A percentile compares a stretch with the other conserved stretches of the same genome.
phyloP scores from a whole-genome alignment of 30 jellyfish, hydroid and myxozoan genomes.

The Hydractinia symbiolongicarpus region DNA sequence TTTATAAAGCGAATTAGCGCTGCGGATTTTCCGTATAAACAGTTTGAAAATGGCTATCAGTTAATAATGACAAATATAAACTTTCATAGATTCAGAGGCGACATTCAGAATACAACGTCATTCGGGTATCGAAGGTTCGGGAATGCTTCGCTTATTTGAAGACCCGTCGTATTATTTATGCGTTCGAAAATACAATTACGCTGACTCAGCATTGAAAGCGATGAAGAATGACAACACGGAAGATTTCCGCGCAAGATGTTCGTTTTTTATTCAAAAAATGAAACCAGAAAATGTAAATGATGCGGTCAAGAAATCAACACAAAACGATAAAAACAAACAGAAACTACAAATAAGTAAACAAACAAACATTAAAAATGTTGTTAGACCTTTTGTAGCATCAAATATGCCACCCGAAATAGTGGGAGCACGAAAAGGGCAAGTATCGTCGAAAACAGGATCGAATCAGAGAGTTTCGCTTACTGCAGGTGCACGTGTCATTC shows the following conservation, averaged over 20 bases:
- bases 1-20: too few relatives aligned
- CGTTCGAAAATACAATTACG: conserved; percentile 19
- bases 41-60: too few relatives aligned
- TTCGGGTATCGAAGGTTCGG: conserved; percentile 38
- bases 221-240: conserved; percentile 24
- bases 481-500: too few relatives aligned
- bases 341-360: too few relatives aligned
- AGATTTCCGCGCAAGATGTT: conserved; percentile 28
- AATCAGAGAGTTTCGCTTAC: too few relatives aligned
- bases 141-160: conserved; percentile 22
- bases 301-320: conserved; percentile 26
- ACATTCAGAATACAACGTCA: conserved; percentile 25
- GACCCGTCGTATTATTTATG: conserved; percentile 24
- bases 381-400: too few relatives aligned
- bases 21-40: too few relatives aligned
- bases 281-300: conserved; percentile 23
- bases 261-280: conserved; percentile 31
- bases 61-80: too few relatives aligned
- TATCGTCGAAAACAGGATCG: too few relatives aligned
- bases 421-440: too few relatives aligned
- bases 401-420: too few relatives aligned
- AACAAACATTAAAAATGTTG: too few relatives aligned
- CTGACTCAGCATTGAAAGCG: conserved; percentile 35
- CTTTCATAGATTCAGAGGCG: conserved; percentile 14
- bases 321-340: neutral